phyloP scores from a whole-genome alignment of 2,113 vertebrate genomes.

The Corythornis cristatus region DNA sequence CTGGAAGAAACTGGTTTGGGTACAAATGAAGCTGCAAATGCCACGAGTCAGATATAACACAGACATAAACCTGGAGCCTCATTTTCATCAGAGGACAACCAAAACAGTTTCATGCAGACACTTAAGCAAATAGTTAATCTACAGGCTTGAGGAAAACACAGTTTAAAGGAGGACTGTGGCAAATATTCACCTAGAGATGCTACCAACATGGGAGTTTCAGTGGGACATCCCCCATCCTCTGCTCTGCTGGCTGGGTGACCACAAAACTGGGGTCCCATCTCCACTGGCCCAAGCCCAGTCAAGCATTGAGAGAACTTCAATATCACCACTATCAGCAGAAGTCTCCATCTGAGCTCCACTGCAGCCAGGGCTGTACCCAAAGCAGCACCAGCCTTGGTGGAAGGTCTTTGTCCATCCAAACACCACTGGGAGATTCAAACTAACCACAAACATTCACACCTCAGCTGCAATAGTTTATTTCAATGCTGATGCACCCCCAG shows the following conservation, averaged over 20 bases:
- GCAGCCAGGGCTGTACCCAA: background rate
- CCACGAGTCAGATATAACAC: background rate
- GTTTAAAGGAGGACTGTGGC: background rate
- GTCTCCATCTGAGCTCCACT: background rate
- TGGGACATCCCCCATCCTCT: background rate
- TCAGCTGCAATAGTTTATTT: background rate
- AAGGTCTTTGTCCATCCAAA: background rate
- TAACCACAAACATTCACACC: background rate
- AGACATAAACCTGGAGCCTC: background rate
- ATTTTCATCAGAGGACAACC: background rate
- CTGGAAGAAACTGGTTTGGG: background rate
- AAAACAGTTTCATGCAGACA: background rate
- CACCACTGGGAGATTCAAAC: background rate
- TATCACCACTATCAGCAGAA: background rate
- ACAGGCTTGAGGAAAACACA: background rate
- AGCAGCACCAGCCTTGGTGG: background rate
- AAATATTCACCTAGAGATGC: background rate
- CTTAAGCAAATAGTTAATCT: background rate
- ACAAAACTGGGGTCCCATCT: background rate
- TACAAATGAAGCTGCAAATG: background rate
- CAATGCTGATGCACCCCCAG: fast-evolving
- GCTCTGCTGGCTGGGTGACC: too few species aligned
- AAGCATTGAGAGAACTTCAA: too few species aligned
- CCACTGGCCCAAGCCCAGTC: background rate
- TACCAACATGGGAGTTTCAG: background rate